Conservation (phyloP, 2,113 vertebrate species). For the Centropristis striata region DNA sequence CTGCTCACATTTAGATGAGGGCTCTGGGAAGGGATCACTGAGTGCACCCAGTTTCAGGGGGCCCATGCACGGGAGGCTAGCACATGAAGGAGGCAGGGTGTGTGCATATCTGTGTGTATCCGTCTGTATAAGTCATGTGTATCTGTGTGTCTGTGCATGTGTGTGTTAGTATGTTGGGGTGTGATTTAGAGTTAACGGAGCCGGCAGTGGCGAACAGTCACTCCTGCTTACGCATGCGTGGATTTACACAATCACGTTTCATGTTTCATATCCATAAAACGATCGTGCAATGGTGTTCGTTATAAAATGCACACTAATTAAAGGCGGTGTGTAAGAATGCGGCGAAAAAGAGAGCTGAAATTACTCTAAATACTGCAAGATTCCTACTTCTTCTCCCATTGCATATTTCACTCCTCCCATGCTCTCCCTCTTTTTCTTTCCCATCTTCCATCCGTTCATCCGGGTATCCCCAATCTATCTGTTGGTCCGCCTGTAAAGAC, state of each 20-base stretch:
- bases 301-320: slow-evolving; percentile 13
- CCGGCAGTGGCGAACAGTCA: slow-evolving; percentile 58
- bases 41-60: slow-evolving; percentile 70
- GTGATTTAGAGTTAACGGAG: slow-evolving; percentile 73
- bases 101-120: slow-evolving; percentile 51
- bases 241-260: slow-evolving; percentile 51
- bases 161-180: slow-evolving; percentile 59
- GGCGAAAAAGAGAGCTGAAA: background rate
- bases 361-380: slow-evolving; percentile 13
- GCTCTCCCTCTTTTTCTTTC: slow-evolving; percentile 47
- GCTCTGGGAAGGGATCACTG: slow-evolving; percentile 66
- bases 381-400: slow-evolving; percentile 43
- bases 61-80: slow-evolving; percentile 72
- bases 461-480: slow-evolving; percentile 69
- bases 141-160: slow-evolving; percentile 48
- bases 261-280: slow-evolving; percentile 42
- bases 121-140: slow-evolving; percentile 56
- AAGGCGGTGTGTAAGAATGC: background rate
- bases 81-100: slow-evolving; percentile 54
- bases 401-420: slow-evolving; percentile 54
- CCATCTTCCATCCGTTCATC: slow-evolving; percentile 71
- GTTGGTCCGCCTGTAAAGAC: slow-evolving; percentile 40
- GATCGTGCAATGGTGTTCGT: slow-evolving; percentile 21
- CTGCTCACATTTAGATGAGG: slow-evolving; percentile 70
- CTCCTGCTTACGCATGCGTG: slow-evolving; percentile 64